phyloP scores from a whole-genome alignment of 2,888 invertebrate species.

The Cataglyphis albicans region DNA sequence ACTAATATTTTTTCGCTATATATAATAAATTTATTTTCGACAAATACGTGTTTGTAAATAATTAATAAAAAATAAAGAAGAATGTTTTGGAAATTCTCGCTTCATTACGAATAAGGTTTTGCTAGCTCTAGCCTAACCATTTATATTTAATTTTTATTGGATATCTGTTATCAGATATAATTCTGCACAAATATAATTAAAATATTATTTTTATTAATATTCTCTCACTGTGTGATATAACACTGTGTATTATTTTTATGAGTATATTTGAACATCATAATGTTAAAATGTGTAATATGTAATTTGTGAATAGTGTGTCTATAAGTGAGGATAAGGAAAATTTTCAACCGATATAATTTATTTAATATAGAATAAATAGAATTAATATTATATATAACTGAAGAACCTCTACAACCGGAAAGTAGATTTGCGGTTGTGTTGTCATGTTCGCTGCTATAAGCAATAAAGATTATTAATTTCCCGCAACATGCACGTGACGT shows the following conservation, averaged over 20 bases:
- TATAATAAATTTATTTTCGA: neutral
- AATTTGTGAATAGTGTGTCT: neutral
- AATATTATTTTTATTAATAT: neutral
- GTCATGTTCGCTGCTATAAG: constrained; percentile 51
- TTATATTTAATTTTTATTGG: no score
- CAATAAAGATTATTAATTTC: constrained; percentile 65
- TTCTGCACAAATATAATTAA: neutral
- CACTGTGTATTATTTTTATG: neutral
- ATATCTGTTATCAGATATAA: no score
- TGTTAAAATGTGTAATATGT: neutral
- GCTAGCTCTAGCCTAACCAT: no score
- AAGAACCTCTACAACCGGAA: neutral
- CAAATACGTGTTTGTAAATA: no score
- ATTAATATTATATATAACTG: constrained; percentile 34
- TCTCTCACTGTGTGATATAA: neutral
- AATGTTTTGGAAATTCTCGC: no score
- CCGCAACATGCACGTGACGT: constrained; percentile 61
- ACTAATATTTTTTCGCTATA: neutral
- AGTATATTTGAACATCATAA: neutral
- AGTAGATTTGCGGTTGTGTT: constrained; percentile 35
- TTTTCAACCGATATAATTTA: neutral
- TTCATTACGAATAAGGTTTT: no score
- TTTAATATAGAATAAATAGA: constrained; percentile 39
- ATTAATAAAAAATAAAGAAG: no score
- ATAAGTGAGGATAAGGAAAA: neutral